phyloP scores from a whole-genome alignment of 2,113 vertebrate genomes.

The Origma solitaria region DNA sequence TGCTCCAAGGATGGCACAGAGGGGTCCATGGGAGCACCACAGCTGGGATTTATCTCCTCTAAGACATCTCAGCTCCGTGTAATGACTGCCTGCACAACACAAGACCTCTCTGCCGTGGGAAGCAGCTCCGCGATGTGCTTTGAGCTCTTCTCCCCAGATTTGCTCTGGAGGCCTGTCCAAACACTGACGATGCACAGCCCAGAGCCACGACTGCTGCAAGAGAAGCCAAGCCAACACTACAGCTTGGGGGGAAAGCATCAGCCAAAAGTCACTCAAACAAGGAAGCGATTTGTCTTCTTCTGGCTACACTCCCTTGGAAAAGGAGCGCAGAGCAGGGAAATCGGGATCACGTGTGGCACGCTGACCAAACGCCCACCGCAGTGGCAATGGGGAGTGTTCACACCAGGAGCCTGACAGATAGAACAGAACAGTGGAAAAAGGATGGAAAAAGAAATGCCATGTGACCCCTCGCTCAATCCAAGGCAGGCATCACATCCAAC shows the following conservation, averaged over 20 bases:
- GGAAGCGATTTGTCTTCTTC: slow-evolving; percentile 50
- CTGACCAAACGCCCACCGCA: neutral
- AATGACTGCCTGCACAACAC: neutral
- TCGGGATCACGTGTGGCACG: accelerated
- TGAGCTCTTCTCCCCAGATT: neutral
- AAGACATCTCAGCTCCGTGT: neutral
- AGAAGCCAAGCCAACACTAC: neutral
- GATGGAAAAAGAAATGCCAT: neutral
- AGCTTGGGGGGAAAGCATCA: neutral
- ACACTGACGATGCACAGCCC: neutral
- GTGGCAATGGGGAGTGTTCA: neutral
- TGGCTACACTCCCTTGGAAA: slow-evolving; percentile 16
- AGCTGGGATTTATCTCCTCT: neutral
- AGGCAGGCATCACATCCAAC: slow-evolving; percentile 18
- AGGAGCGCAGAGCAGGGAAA: neutral
- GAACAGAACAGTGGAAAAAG: neutral
- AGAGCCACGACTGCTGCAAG: neutral
- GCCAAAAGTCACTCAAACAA: slow-evolving; percentile 56
- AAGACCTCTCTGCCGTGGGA: neutral
- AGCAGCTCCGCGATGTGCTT: neutral
- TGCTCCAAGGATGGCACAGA: accelerated
- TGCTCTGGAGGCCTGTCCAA: neutral
- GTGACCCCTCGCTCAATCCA: neutral
- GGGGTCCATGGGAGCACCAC: neutral
- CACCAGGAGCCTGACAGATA: neutral